phyloP scores from a whole-genome alignment of 1,140 invertebrate genomes.

The Hypsibius dujardini region DNA sequence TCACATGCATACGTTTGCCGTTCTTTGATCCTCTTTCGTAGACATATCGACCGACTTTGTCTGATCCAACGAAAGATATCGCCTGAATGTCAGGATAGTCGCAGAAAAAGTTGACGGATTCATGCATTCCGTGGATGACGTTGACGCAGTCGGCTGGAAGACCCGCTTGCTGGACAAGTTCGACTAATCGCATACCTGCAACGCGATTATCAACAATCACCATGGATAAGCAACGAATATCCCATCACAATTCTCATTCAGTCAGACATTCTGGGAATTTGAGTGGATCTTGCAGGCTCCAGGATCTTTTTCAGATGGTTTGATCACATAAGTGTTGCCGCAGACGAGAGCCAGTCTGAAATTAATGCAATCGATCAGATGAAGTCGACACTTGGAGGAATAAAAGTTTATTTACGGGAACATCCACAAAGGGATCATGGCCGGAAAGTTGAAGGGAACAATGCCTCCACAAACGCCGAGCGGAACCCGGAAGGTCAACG shows the following conservation, averaged over 20 bases:
- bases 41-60: constrained; percentile 85
- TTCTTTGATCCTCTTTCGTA: constrained; percentile 69
- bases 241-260: no score
- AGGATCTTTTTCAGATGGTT: constrained; percentile 91
- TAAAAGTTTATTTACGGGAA: no score
- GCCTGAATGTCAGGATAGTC: constrained; percentile 87
- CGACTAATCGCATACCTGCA: constrained; percentile 83
- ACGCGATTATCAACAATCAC: no score
- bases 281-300: constrained; percentile 82
- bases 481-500: constrained; percentile 67
- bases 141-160: constrained; percentile 83
- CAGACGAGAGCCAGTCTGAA: constrained; percentile 74
- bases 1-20: constrained; percentile 90
- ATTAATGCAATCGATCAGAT: no score
- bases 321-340: constrained; percentile 55
- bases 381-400: no score
- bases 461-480: constrained; percentile 75
- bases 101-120: constrained; percentile 89
- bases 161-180: constrained; percentile 69
- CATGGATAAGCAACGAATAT: no score
- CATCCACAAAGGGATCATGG: constrained; percentile 99
- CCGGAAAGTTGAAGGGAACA: constrained; percentile 42
- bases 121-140: constrained; percentile 83
- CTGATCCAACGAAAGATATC: constrained; percentile 94
- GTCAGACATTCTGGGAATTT: no score